Percentiles rank a stretch among this genome's conserved stretches.
Conservation (phyloP, 2,888 invertebrate species). For the Apamea sordens region DNA sequence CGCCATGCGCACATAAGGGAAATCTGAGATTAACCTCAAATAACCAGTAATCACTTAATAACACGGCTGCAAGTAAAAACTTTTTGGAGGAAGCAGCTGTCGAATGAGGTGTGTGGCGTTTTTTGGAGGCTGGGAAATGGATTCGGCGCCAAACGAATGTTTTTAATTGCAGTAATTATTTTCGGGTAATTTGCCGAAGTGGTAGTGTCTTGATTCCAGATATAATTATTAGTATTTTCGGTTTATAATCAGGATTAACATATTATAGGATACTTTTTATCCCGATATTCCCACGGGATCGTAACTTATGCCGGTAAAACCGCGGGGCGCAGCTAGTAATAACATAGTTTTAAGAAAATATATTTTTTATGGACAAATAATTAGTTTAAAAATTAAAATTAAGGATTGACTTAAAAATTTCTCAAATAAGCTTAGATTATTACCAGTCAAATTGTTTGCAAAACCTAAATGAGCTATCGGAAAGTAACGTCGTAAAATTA, state of each 20-base stretch:
- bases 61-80: conserved; percentile 16
- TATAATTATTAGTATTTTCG: background rate
- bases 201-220: conserved; percentile 6
- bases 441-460: background rate
- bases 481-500: background rate
- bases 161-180: conserved; percentile 16
- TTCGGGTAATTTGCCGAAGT: background rate
- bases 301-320: too few relatives aligned
- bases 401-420: background rate
- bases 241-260: too few relatives aligned
- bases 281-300: too few relatives aligned
- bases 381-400: background rate
- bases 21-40: conserved; percentile 59
- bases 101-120: conserved; percentile 9
- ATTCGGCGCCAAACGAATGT: background rate
- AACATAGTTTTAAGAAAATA: background rate
- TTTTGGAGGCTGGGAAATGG: conserved; percentile 2
- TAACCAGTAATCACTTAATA: conserved; percentile 47
- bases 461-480: background rate
- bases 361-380: background rate
- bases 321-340: background rate
- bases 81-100: conserved; percentile 50
- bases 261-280: too few relatives aligned
- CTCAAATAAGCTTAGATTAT: background rate
- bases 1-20: conserved; percentile 36